Percentiles rank a stretch among this genome's conserved stretches.
Evolutionary conservation across 1,140 invertebrate species (phyloP).

Genomic region (Tenebrio molitor): DNA sequence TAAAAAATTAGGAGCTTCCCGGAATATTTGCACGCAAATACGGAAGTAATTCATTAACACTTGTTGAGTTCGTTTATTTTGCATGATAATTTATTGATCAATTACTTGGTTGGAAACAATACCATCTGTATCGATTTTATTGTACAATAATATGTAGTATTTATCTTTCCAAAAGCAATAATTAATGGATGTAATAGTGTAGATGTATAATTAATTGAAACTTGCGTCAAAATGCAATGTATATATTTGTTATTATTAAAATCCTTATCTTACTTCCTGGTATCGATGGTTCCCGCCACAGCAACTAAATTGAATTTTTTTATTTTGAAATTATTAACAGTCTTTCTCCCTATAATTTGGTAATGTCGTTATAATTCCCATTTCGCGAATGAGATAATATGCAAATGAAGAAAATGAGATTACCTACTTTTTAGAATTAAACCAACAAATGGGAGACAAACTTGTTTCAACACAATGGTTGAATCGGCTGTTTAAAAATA

Average conservation of each 20-base stretch:
- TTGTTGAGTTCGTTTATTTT: conserved; percentile 5
- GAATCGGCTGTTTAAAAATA: conserved; percentile 21
- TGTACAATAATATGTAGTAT: too few species aligned
- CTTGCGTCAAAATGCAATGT: too few species aligned
- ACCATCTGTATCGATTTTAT: too few species aligned
- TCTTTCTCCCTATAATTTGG: background rate
- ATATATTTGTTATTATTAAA: too few species aligned
- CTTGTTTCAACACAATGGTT: conserved; percentile 10
- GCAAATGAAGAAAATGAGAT: conserved; percentile 28
- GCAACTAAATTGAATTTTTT: background rate
- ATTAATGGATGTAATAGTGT: too few species aligned
- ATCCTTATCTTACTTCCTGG: too few species aligned
- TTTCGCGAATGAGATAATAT: conserved; percentile 26
- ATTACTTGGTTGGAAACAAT: too few species aligned
- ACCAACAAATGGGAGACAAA: conserved; percentile 10
- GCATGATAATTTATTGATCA: too few species aligned
- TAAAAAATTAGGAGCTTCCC: conserved; percentile 11
- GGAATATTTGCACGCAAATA: conserved; percentile 19
- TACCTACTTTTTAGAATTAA: conserved; percentile 34
- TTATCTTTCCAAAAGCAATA: too few species aligned
- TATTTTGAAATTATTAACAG: background rate
- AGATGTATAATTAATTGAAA: too few species aligned
- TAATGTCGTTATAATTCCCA: background rate
- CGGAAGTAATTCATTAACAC: conserved; percentile 33
- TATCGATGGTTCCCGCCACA: too few species aligned